Evolutionary conservation across 2,113 vertebrate species (phyloP), one percentile per base, ranked within the genome.

Genomic region (Gymnarchus niloticus): DNA sequence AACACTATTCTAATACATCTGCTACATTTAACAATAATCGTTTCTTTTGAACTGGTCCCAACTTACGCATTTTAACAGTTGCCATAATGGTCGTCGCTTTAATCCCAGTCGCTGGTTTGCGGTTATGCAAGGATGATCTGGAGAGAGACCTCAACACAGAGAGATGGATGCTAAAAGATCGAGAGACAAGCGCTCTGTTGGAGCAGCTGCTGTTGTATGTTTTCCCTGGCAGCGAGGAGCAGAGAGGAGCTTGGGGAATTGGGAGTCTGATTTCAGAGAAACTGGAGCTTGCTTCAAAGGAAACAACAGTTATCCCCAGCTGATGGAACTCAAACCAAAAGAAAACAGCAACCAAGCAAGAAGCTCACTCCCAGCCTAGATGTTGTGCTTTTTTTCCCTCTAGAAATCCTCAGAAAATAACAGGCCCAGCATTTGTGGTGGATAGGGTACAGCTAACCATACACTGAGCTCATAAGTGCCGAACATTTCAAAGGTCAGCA

Each of bases 231-330:
- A 92, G 57, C 33, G n/a, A 73, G n/a, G 91, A 93, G 86, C 85
- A 77, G 91, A 94, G 88, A 88, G 87, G 90, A 92, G 91, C 90
- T 89, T 90, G 92, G 92, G 92, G 91, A 95, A 95, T 92, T 93
- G 85, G 90, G 92, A 95, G 93, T 94, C 92, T 93, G 91, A 93
- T 95, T 95, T 94, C 91, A 93, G 92, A 94, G 94, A 95, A 96
- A 94, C 88, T 91, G 93, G 91, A 96, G 89, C 93, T 93, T 84
- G 87, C 92, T 95, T 96, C 93, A 95, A 95, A 96, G 93, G 93
- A 91, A 86, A 91, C 88, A 91, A 90, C 91, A 91, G 89, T 90
- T 92, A 90, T 95, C 92, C 92, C 91, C 90, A 93, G 91, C 93
- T 94, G 92, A 94, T 91, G 90, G 92, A 94, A 92, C 89, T 92